phyloP scores from a whole-genome alignment of 2,113 vertebrate genomes.

The Dinomys branickii region DNA sequence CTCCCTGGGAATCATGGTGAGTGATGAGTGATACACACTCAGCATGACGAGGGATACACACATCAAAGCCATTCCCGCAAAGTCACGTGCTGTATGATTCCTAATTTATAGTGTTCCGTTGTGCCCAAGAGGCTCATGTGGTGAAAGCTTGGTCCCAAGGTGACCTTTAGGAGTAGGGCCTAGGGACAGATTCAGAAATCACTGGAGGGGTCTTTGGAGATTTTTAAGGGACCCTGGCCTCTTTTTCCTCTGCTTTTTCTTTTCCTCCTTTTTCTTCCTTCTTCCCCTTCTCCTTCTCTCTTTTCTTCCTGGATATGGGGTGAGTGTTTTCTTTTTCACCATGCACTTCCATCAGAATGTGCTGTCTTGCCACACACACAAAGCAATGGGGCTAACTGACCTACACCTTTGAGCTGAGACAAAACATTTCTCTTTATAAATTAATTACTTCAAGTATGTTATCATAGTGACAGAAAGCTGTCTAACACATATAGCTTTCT shows the following conservation, averaged over 20 bases:
- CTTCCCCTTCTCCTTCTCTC: background rate
- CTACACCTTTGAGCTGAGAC: background rate
- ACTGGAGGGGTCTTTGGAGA: background rate
- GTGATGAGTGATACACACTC: background rate
- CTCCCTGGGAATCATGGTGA: background rate
- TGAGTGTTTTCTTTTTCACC: background rate
- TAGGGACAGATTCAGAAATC: no score
- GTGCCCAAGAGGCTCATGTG: background rate
- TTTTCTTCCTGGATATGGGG: background rate
- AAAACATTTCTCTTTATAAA: background rate
- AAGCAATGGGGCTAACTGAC: background rate
- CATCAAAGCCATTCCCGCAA: background rate
- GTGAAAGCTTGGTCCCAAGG: background rate
- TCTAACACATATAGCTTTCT: background rate
- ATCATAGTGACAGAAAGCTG: background rate
- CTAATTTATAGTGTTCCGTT: background rate
- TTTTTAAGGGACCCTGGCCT: background rate
- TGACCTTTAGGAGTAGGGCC: background rate
- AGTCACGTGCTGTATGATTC: background rate
- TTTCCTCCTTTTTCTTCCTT: background rate
- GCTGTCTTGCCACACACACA: background rate
- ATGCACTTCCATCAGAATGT: no score
- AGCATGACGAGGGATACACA: background rate
- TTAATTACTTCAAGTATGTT: background rate
- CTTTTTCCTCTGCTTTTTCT: background rate